Evolutionary conservation across 2,888 invertebrate species (phyloP), one percentile per base, ranked within the genome.

Genomic region (Dynastes tityus): DNA sequence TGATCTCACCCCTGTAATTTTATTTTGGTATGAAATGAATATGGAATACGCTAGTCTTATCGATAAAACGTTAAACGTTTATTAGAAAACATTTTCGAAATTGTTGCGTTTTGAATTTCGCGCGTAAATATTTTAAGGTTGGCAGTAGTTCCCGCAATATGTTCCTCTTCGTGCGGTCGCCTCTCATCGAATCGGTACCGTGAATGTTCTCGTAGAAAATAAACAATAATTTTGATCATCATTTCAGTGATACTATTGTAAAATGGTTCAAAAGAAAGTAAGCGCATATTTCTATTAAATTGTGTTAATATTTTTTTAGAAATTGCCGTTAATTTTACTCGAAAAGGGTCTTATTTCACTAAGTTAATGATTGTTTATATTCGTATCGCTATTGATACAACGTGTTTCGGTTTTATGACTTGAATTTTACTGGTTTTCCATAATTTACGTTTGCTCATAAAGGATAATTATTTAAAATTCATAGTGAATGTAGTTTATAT

Each of bases 261-360:
- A 85, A 81, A 87, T 87, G 87, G 87, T 87, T 51, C 87, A 87
- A 81, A 87, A 87, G 80, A 87, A 87, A 84, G 87, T 87, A 84
- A 80, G 81, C 80, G 37, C 4, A 9, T 27, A 63, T 11, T 78
- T 71, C 55, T 64, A 67, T 49, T 16, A 4, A 40, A 22, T 67
- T 22, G 32, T 27, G 29, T 51, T 51, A 16, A 27, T 68, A 78
- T 79, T 79, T 79, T n/a, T 13, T 2, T n/a, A 16, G 49, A 11
- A 71, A 63, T 61, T 63, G 2, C 0, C 9, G n/a, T 45, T n/a
- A 22, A 32, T 55, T 71, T 51, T 71, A 71, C 6, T 5, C 16
- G 32, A 37, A 73, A 73, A 58, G 27, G 27, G 13, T 55, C 9
- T 6, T 37, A n/a, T 51, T 51, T 51, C 13, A 13, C 27, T 9